phyloP scores from a whole-genome alignment of 2,888 invertebrate genomes.

The Dasypolia templi region DNA sequence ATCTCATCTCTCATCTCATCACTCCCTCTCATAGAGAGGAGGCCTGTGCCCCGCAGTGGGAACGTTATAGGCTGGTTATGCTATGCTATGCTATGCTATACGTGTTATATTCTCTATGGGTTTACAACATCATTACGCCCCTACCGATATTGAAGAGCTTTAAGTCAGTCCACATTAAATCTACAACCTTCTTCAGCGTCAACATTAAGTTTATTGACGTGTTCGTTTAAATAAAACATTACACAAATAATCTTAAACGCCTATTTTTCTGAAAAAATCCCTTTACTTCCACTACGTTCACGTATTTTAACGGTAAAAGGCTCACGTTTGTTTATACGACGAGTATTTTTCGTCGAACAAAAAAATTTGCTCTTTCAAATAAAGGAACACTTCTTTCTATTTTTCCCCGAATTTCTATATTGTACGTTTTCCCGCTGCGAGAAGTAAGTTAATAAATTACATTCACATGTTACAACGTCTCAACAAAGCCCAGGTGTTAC shows the following conservation, averaged over 20 bases:
- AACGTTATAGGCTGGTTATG: too few species aligned
- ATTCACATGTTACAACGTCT: slow-evolving; percentile 73
- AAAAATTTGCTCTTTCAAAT: slow-evolving; percentile 55
- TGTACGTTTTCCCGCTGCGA: slow-evolving; percentile 63
- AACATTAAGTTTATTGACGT: slow-evolving; percentile 34
- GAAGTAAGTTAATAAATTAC: slow-evolving; percentile 78
- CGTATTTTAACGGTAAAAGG: slow-evolving; percentile 47
- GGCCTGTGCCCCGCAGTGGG: too few species aligned
- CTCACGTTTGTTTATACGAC: slow-evolving; percentile 46
- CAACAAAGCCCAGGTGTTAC: slow-evolving; percentile 80
- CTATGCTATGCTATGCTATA: too few species aligned
- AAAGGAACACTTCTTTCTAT: slow-evolving; percentile 62
- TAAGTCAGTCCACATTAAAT: not conserved
- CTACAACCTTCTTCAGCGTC: not conserved
- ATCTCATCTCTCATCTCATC: too few species aligned
- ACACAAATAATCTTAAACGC: slow-evolving; percentile 36
- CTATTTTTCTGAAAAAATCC: slow-evolving; percentile 35
- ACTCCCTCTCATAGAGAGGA: too few species aligned
- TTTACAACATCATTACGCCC: not conserved
- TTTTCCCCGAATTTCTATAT: slow-evolving; percentile 66
- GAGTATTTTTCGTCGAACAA: slow-evolving; percentile 44
- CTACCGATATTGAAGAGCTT: not conserved
- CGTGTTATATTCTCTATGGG: too few species aligned
- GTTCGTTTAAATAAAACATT: slow-evolving; percentile 34
- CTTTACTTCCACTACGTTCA: slow-evolving; percentile 30